Evolutionary conservation across 1,140 invertebrate species (phyloP).

Genomic region (Eupeodes corollae): DNA sequence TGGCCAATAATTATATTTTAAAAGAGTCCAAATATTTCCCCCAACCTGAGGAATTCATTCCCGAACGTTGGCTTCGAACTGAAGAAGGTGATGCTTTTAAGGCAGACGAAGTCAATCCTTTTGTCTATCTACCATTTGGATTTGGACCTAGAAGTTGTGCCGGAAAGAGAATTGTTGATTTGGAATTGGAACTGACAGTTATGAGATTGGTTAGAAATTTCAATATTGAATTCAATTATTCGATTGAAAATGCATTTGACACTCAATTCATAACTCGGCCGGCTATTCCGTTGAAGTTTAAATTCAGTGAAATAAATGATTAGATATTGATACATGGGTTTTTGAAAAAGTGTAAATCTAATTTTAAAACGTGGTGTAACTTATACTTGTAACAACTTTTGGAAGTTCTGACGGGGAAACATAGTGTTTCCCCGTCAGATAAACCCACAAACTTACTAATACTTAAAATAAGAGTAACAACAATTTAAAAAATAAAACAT

Average conservation of each 20-base stretch:
- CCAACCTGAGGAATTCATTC: constrained; percentile 42
- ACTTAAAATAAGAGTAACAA: no score
- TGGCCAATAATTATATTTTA: constrained; percentile 39
- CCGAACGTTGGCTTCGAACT: constrained; percentile 46
- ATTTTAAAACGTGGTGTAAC: no score
- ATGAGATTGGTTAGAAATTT: constrained; percentile 48
- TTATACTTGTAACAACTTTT: no score
- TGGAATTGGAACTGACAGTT: constrained; percentile 54
- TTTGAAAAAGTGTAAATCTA: no score
- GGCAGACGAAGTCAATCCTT: constrained; percentile 41
- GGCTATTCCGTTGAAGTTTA: constrained; percentile 27
- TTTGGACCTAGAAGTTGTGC: constrained; percentile 48
- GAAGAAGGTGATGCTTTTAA: constrained; percentile 15
- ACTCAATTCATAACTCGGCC: constrained; percentile 24
- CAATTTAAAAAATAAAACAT: no score
- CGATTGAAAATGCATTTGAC: constrained; percentile 25
- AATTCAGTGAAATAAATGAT: constrained; percentile 20
- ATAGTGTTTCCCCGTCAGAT: no score
- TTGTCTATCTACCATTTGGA: constrained; percentile 48
- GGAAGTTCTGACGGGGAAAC: no score
- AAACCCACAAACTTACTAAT: no score
- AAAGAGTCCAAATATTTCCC: constrained; percentile 41
- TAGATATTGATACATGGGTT: no score
- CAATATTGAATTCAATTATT: constrained; percentile 41
- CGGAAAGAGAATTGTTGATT: constrained; percentile 55